Evolutionary conservation across 2,888 invertebrate genomes (phyloP).

Genomic region (Bruchidius siliquastri): DNA sequence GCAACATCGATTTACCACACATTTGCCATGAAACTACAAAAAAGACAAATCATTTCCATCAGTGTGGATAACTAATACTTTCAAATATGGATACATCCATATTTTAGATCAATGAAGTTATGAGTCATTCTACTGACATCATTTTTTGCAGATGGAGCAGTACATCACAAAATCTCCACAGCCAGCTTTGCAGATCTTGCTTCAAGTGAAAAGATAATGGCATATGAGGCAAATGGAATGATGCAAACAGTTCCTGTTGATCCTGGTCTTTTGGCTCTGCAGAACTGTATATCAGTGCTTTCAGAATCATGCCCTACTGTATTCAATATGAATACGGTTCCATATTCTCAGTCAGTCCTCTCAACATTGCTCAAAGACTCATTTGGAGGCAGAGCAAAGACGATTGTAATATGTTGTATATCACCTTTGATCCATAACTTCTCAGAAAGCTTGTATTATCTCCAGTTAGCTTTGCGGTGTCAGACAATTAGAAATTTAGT

Average conservation of each 20-base stretch:
- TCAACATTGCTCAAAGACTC: slow-evolving; percentile 69
- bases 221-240: slow-evolving; percentile 45
- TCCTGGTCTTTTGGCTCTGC: slow-evolving; percentile 61
- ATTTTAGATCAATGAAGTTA: no score
- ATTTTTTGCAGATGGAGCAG: slow-evolving; percentile 55
- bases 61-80: no score
- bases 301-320: slow-evolving; percentile 43
- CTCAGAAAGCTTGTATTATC: slow-evolving; percentile 63
- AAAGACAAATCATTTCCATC: no score
- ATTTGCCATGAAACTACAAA: no score
- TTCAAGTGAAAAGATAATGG: slow-evolving; percentile 52
- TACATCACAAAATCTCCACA: slow-evolving; percentile 68
- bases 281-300: slow-evolving; percentile 59
- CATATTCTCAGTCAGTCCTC: slow-evolving; percentile 62
- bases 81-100: no score
- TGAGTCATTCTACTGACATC: no score
- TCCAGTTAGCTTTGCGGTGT: slow-evolving; percentile 63
- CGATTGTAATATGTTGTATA: slow-evolving; percentile 67
- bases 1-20: no score
- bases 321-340: slow-evolving; percentile 34
- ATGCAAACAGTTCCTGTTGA: slow-evolving; percentile 54
- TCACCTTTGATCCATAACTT: slow-evolving; percentile 65
- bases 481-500: slow-evolving; percentile 67
- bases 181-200: slow-evolving; percentile 65
- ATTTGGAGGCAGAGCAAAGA: slow-evolving; percentile 71